Percentiles rank a stretch among this genome's conserved stretches.
phyloP scores from a whole-genome alignment of 1,140 invertebrate species.

The Yoshiicerus persimilis region DNA sequence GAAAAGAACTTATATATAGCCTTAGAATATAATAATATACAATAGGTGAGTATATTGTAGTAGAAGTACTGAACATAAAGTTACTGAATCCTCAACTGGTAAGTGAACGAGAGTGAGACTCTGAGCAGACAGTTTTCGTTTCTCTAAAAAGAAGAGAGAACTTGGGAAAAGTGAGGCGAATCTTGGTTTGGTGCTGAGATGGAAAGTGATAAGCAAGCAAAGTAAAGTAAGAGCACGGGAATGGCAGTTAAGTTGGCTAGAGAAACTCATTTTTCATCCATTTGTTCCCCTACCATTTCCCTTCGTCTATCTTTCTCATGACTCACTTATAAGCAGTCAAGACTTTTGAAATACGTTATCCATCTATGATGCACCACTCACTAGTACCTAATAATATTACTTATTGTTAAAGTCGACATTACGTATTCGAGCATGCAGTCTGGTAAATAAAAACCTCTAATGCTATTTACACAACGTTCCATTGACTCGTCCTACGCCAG shows the following conservation, averaged over 20 bases:
- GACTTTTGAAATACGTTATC: neutral
- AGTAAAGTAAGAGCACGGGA: neutral
- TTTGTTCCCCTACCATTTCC: neutral
- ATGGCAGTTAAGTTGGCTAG: neutral
- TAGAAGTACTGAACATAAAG: too few relatives aligned
- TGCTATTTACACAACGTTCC: neutral
- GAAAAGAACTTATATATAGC: too few relatives aligned
- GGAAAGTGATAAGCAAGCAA: conserved; percentile 2
- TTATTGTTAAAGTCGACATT: neutral
- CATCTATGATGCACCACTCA: neutral
- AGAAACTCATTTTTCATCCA: conserved; percentile 20
- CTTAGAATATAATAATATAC: too few relatives aligned
- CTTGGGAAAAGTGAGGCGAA: neutral
- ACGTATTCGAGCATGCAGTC: neutral
- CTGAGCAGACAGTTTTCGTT: neutral
- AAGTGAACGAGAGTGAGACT: neutral
- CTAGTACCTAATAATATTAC: neutral
- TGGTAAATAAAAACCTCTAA: neutral
- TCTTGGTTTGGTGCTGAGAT: neutral
- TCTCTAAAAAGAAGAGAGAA: neutral
- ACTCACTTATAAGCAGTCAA: neutral
- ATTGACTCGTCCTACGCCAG: too few relatives aligned
- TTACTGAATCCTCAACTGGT: neutral
- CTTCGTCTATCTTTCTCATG: neutral
- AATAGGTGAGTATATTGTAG: too few relatives aligned